phyloP scores from a whole-genome alignment of 1,140 invertebrate genomes.

The Drosophila setifemur region DNA sequence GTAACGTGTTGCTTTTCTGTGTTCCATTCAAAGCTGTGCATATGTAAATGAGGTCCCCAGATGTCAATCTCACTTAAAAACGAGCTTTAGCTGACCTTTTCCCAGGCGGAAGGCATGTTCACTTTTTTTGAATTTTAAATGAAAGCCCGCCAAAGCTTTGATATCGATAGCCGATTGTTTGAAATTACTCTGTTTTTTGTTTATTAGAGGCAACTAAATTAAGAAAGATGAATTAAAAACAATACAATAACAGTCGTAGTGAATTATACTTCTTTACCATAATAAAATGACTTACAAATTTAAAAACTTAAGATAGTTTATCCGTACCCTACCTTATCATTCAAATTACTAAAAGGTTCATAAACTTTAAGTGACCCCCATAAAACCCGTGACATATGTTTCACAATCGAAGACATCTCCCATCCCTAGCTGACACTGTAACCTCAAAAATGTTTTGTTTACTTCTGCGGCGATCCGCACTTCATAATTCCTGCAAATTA shows the following conservation, averaged over 20 bases:
- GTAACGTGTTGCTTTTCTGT: slow-evolving; percentile 1
- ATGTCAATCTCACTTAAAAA: slow-evolving; percentile 11
- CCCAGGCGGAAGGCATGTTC: background rate
- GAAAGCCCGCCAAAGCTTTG: slow-evolving; percentile 9
- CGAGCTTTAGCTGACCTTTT: slow-evolving; percentile 5
- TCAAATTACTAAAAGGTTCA: too few relatives aligned
- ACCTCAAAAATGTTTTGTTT: slow-evolving; percentile 81
- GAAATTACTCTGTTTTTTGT: background rate
- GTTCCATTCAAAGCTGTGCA: slow-evolving; percentile 11
- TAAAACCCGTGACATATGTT: background rate
- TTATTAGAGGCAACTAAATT: too few relatives aligned
- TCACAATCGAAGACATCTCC: background rate
- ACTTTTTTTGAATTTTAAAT: slow-evolving; percentile 19
- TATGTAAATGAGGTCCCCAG: slow-evolving; percentile 16
- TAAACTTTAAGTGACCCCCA: too few relatives aligned
- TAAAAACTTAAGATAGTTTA: too few relatives aligned
- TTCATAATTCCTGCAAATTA: slow-evolving; percentile 58
- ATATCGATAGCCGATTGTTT: background rate
- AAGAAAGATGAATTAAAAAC: too few relatives aligned
- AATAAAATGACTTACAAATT: too few relatives aligned
- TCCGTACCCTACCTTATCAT: too few relatives aligned
- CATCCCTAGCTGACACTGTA: slow-evolving; percentile 33
- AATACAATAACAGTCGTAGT: too few relatives aligned
- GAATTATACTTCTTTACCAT: too few relatives aligned
- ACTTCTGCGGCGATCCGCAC: slow-evolving; percentile 64